phyloP scores from a whole-genome alignment of 2,113 vertebrate species.

The Ginglymostoma cirratum region DNA sequence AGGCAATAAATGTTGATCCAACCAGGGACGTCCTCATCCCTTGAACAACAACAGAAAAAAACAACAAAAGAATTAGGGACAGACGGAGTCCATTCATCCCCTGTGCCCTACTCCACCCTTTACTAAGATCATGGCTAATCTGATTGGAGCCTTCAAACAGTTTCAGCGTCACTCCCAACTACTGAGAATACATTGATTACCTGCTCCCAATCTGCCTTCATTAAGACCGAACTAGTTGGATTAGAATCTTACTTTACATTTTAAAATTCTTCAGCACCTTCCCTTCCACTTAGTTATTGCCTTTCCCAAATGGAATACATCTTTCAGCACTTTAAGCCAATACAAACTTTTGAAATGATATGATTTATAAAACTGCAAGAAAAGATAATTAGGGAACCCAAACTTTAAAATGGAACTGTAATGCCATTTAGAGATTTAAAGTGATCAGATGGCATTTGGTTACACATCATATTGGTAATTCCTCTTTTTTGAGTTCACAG shows the following conservation, averaged over 20 bases:
- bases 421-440: background rate
- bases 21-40: too few relatives aligned
- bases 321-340: background rate
- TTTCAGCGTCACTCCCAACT: background rate
- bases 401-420: background rate
- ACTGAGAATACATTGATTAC: background rate
- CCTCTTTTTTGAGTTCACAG: background rate
- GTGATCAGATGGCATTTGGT: background rate
- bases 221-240: background rate
- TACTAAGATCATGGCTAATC: too few relatives aligned
- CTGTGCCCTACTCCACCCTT: too few relatives aligned
- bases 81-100: too few relatives aligned
- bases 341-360: background rate
- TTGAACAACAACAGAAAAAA: too few relatives aligned
- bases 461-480: background rate
- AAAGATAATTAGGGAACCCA: background rate
- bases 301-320: background rate
- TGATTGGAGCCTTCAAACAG: background rate
- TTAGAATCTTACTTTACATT: background rate
- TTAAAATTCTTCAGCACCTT: background rate
- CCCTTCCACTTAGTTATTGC: background rate
- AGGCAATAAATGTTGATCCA: too few relatives aligned
- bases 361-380: background rate
- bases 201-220: too few relatives aligned
- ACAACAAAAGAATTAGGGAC: too few relatives aligned